Percentiles rank a stretch among this genome's conserved stretches.
These are phyloP conservation scores for Penaeus vannamei DNA, from an alignment of 1,140 invertebrate genomes.

Conservation along the genomic window DNA sequence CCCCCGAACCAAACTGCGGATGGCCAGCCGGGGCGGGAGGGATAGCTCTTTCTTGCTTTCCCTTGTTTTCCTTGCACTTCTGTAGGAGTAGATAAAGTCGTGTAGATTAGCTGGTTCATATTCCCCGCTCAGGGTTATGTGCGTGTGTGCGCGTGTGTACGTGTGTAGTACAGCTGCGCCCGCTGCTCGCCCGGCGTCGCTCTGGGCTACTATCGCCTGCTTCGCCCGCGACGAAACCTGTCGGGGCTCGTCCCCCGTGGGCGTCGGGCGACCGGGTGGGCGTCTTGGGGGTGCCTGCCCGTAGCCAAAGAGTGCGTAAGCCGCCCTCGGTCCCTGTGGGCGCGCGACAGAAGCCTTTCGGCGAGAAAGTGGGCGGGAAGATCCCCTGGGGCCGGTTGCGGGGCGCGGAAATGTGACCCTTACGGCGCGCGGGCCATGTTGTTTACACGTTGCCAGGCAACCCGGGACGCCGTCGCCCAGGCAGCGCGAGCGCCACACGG, in stretches of 20 bases:
- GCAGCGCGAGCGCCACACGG: constrained; percentile 33
- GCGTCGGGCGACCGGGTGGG: not conserved
- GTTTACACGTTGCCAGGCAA: constrained; percentile 61
- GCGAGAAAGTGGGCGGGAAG: too few species aligned
- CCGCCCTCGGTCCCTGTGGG: not conserved
- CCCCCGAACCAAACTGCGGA: too few species aligned
- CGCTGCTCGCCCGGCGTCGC: not conserved
- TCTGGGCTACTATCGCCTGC: constrained; percentile 29
- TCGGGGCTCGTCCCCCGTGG: not conserved
- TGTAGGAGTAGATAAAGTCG: too few species aligned
- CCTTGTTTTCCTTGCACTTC: too few species aligned
- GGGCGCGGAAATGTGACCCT: not conserved
- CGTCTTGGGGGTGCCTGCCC: not conserved
- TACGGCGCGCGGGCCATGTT: constrained; percentile 9
- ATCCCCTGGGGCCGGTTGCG: too few species aligned
- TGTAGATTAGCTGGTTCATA: constrained; percentile 11
- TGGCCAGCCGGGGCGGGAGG: too few species aligned
- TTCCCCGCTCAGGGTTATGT: not conserved
- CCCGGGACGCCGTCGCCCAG: constrained; percentile 42
- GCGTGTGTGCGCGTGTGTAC: not conserved
- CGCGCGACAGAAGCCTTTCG: not conserved
- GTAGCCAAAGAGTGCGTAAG: too few species aligned
- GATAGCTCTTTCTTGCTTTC: too few species aligned
- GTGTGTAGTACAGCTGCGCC: constrained; percentile 12
- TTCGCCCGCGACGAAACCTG: not conserved